Evolutionary conservation across 2,797 vertebrate species (phyloP).

Genomic region (Thalassophryne amazonica): DNA sequence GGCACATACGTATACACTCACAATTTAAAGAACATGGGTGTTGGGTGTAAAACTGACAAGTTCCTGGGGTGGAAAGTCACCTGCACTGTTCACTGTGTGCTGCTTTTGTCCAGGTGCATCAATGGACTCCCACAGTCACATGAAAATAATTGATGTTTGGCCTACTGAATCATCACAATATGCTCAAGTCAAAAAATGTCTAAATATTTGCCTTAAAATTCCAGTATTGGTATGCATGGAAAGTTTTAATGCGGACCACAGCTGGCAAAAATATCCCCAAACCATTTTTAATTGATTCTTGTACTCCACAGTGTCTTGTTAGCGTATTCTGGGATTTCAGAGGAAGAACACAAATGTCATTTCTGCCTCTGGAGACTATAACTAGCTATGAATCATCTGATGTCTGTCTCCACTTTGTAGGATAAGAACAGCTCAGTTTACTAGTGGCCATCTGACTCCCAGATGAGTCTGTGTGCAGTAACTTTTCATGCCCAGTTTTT

Average conservation of each 20-base stretch:
- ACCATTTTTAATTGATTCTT: conserved; percentile 16
- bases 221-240: not conserved
- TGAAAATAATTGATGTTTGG: no score
- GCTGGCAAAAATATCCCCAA: conserved; percentile 6
- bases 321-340: conserved; percentile 30
- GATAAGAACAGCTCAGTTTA: conserved; percentile 40
- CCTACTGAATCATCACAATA: not conserved
- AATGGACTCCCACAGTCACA: no score
- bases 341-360: conserved; percentile 33
- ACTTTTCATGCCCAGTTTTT: conserved; percentile 27
- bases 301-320: conserved; percentile 4
- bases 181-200: conserved; percentile 5
- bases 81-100: no score
- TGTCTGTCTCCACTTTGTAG: conserved; percentile 20
- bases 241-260: conserved; percentile 11
- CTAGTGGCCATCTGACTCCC: conserved; percentile 44
- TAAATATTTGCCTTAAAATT: not conserved
- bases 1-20: no score
- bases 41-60: no score
- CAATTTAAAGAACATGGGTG: no score
- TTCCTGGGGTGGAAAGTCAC: no score
- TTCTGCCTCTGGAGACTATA: conserved; percentile 17
- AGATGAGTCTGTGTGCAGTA: conserved; percentile 43
- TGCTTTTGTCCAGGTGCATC: no score
- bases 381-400: conserved; percentile 31